Evolutionary conservation across 1,140 invertebrate species (phyloP), one percentile per base, ranked within the genome.

Genomic region (Drosophila sechellia): DNA sequence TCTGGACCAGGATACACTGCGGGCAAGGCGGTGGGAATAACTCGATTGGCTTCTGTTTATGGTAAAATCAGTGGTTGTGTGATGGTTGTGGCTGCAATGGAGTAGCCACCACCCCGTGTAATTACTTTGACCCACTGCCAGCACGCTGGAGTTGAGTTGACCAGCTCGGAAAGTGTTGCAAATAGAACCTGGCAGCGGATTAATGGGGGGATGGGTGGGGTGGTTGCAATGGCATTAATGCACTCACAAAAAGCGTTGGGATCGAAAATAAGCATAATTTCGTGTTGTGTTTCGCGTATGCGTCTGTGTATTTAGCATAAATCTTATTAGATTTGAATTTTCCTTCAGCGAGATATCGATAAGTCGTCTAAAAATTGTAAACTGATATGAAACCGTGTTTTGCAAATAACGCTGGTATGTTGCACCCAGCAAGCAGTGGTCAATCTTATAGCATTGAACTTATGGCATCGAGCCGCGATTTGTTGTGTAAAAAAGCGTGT

Each of bases 111-210:
- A 49, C 46, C 65, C 52, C 59, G 49, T 55, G 65, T 85, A 85
- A 85, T 85, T 85, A 69, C 68, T 80, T 66, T 85, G 81, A 86
- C 81, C 81, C 61, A 85, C 53, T 79, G 58, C 43, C 42, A 72
- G 12, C 54, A 57, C 68, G 59, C 58, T 42, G 43, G 8, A 25
- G 22, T 27, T 4, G n/a, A 49, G 46, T 27, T 49, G 25, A 12
- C 10, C 27, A 17, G 60, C 17, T 15, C 20, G 13, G 27, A 39
- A 31, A 22, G 20, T 42, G 25, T 25, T 31, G 40, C 12, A 20
- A 57, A 20, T 31, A 34, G 25, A 11, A 63, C 34, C 20, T 13
- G 40, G 27, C 20, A 15, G 22, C 2, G 8, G n/a, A 34, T 58
- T 48, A 55, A 25, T 11, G 12, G n/a, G 53, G 12, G 39, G 17